Base-by-base conservation (phyloP, 2,888 invertebrate genomes). In the Salpingus planirostris region DNA sequence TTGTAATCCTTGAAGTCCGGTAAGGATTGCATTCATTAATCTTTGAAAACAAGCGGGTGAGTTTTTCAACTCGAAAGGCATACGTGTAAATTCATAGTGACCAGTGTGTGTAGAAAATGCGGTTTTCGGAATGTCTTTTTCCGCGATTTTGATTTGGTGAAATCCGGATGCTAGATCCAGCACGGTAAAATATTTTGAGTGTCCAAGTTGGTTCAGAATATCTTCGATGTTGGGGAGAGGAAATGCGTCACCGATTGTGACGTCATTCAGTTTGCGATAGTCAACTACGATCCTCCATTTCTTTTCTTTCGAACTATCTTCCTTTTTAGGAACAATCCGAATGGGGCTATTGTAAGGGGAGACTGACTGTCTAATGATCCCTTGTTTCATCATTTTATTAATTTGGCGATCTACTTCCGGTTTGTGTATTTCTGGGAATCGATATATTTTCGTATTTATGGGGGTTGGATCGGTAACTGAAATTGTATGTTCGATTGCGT, bases 261-360 rank as follows among this genome's bases (percentile, higher is more conserved):
- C 11, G 10, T 23, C 23, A 23, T 23, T 23, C 11, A 23, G 10
- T 11, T 11, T 8, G 5, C 23, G 5, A 10, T 7, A 23, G 10
- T 23, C 23, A 11, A 23, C 10, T 11, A 23, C 23, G 4, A 23
- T 10, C 5, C 23, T 5, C 23, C 23, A 23, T 23, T 23, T 23
- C 10, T 23, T 6, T 10, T 23, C 10, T 5, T 11, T 11, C 4
- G 10, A 10, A 4, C 7, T 11, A 11, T 23, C 23, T 5, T 8
- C 7, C 10, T 23, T 23, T 10, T 23, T 23, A 8, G 23, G 23
- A 8, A 23, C 23, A 4, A 23, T 10, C 23, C 23, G 10, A 11
- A 23, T 10, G 10, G 5, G 23, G 11, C 10, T 5, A 23, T 11
- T 23, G 7, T 11, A 23, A 10, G 23, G 23, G 11, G 7, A 8